These are phyloP conservation scores for Trachymyrmex cornetzi DNA, from an alignment of 1,140 invertebrate species.

Conservation along the genomic window DNA sequence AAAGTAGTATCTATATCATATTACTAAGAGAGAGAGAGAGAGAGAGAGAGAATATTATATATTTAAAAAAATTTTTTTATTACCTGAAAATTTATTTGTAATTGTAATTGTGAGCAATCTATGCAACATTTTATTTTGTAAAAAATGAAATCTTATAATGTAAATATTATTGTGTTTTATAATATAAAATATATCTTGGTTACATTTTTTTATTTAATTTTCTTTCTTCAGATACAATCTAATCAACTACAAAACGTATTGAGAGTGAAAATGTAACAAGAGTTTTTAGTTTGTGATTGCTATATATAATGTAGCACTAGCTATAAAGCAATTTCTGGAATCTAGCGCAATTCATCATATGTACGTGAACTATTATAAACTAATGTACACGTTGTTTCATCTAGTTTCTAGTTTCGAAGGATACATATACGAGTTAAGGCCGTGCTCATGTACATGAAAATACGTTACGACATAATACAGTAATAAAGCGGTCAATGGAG, in stretches of 20 bases:
- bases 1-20: neutral
- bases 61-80: neutral
- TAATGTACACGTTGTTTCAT: slow-evolving; percentile 23
- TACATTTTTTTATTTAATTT: neutral
- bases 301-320: neutral
- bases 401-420: slow-evolving; percentile 47
- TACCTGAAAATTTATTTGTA: neutral
- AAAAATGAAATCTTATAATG: no score
- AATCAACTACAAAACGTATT: neutral
- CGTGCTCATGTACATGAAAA: slow-evolving; percentile 13
- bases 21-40: neutral
- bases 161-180: neutral
- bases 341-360: neutral
- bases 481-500: slow-evolving; percentile 72
- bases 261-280: neutral
- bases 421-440: slow-evolving; percentile 3
- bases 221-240: neutral
- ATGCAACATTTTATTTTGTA: neutral
- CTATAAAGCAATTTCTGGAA: neutral
- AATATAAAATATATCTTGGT: neutral
- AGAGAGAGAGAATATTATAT: no score
- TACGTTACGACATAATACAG: slow-evolving; percentile 39
- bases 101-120: neutral
- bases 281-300: slow-evolving; percentile 26
- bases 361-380: slow-evolving; percentile 1